These are phyloP conservation scores for Cydia amplana DNA, from an alignment of 1,140 invertebrate species.

Conservation along the genomic window DNA sequence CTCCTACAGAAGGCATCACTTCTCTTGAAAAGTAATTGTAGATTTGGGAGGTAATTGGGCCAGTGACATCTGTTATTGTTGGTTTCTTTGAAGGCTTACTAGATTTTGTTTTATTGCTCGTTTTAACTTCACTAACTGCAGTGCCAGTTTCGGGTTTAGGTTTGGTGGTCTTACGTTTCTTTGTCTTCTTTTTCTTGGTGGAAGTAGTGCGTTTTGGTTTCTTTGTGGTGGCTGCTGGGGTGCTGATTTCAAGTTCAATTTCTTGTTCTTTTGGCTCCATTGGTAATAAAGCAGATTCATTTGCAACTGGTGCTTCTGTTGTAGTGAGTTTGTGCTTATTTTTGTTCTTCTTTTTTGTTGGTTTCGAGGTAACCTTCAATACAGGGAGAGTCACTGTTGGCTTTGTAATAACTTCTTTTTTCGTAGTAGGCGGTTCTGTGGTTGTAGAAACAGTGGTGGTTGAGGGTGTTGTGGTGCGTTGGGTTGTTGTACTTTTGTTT, in stretches of 20 bases:
- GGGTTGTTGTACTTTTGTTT: constrained; percentile 64
- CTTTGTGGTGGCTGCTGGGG: constrained; percentile 73
- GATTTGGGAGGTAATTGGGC: constrained; percentile 84
- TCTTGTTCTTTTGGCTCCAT: constrained; percentile 81
- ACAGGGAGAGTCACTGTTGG: constrained; percentile 41
- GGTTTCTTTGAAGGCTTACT: constrained; percentile 65
- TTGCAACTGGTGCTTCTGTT: constrained; percentile 51
- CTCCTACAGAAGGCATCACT: constrained; percentile 88
- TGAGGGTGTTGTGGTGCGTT: constrained; percentile 46
- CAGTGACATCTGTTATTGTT: constrained; percentile 71
- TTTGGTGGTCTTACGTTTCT: constrained; percentile 68
- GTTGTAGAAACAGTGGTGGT: constrained; percentile 51
- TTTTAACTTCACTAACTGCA: constrained; percentile 74
- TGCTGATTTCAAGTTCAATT: constrained; percentile 79
- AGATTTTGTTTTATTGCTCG: constrained; percentile 70
- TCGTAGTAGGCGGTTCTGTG: constrained; percentile 55
- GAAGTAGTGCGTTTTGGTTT: constrained; percentile 73
- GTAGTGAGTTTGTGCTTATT: constrained; percentile 56
- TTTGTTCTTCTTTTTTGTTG: constrained; percentile 67
- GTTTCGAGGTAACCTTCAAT: constrained; percentile 55
- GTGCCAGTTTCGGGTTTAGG: constrained; percentile 79
- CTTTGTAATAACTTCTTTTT: constrained; percentile 47
- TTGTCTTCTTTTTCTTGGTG: constrained; percentile 77
- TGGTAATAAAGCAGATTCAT: constrained; percentile 62
- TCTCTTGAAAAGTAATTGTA: constrained; percentile 89